Conservation (phyloP, 2,797 vertebrate genomes). For the Coreius guichenoti region DNA sequence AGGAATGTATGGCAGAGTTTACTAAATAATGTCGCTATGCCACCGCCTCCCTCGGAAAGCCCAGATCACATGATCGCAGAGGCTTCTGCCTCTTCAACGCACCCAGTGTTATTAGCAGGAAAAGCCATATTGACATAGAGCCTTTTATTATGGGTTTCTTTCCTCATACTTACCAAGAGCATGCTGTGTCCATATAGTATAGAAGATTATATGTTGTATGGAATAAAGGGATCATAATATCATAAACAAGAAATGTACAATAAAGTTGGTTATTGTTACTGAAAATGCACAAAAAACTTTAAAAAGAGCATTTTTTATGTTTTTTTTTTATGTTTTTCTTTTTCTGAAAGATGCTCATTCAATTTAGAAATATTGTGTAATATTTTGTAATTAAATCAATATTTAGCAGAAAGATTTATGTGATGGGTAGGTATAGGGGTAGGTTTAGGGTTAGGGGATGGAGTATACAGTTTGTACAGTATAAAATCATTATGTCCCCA, state of each 20-base stretch:
- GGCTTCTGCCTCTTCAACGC: slow-evolving; percentile 39
- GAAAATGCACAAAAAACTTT: neutral
- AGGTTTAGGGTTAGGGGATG: no score
- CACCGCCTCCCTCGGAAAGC: slow-evolving; percentile 43
- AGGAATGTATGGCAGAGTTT: slow-evolving; percentile 62
- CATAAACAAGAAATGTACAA: neutral
- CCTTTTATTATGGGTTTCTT: slow-evolving; percentile 43
- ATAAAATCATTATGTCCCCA: no score
- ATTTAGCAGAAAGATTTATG: no score
- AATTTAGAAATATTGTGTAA: neutral
- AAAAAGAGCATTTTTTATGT: neutral
- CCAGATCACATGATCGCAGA: slow-evolving; percentile 50
- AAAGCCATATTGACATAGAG: slow-evolving; percentile 29
- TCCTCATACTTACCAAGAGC: slow-evolving; percentile 11
- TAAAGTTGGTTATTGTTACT: neutral
- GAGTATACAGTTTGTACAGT: no score
- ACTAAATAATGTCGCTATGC: slow-evolving; percentile 59
- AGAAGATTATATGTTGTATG: neutral
- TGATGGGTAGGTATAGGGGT: no score
- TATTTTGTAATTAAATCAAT: neutral
- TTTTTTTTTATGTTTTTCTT: neutral
- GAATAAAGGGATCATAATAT: neutral
- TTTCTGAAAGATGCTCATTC: neutral
- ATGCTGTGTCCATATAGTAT: neutral
- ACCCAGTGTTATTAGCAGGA: slow-evolving; percentile 47